Conservation (phyloP, 2,888 invertebrate species). For the Buathra laborator region DNA sequence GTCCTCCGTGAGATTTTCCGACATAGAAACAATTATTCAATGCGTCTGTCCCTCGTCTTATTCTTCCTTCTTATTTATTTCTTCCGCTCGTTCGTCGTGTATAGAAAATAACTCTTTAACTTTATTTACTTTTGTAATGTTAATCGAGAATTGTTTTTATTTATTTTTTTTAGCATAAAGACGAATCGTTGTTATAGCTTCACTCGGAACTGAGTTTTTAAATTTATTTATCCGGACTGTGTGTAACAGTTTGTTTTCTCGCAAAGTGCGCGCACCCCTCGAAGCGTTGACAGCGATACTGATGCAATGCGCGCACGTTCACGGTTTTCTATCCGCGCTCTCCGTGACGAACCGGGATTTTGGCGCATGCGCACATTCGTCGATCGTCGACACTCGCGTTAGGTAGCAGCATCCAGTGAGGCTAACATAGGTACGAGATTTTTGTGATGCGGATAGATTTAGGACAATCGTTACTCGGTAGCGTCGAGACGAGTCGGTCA, state of each 20-base stretch:
- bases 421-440: background rate
- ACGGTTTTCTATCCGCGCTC: conserved; percentile 65
- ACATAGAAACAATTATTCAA: conserved; percentile 65
- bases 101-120: background rate
- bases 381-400: conserved; percentile 9
- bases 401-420: background rate
- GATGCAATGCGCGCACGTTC: conserved; percentile 61
- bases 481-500: background rate
- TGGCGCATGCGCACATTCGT: conserved; percentile 58
- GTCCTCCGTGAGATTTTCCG: conserved; percentile 68
- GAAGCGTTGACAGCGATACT: conserved; percentile 62
- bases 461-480: background rate
- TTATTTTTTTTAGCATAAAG: too few species aligned
- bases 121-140: too few species aligned
- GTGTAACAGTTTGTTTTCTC: background rate
- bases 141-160: too few species aligned
- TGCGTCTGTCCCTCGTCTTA: conserved; percentile 1
- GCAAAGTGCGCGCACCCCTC: conserved; percentile 20
- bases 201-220: background rate
- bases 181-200: too few species aligned
- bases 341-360: conserved; percentile 50
- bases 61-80: background rate
- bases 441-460: conserved; percentile 7
- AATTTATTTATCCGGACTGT: background rate
- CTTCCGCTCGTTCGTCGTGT: background rate